Conservation (phyloP, 2,888 invertebrate species). For the Prostheceraeus crozeri region DNA sequence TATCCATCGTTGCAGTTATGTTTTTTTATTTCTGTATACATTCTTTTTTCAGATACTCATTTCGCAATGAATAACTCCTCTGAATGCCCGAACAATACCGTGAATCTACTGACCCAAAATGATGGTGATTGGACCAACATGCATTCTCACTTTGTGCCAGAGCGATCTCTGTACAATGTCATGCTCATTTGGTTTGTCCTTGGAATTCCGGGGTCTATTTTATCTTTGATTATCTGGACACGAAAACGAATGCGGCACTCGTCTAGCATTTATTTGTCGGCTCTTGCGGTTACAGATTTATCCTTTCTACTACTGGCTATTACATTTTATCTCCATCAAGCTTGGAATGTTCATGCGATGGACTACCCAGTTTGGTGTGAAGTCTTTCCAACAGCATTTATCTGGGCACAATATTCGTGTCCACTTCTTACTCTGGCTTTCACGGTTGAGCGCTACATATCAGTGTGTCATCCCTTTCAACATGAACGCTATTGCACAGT, state of each 20-base stretch:
- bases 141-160: no score
- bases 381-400: constrained; percentile 48
- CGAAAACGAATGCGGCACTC: constrained; percentile 54
- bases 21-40: no score
- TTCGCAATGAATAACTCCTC: no score
- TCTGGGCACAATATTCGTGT: constrained; percentile 51
- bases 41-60: no score
- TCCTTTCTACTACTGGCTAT: constrained; percentile 50
- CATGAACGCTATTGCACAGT: constrained; percentile 51
- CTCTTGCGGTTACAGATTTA: constrained; percentile 52
- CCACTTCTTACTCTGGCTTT: constrained; percentile 54
- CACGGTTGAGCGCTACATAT: constrained; percentile 55
- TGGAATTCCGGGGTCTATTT: constrained; percentile 54
- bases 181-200: constrained; percentile 50
- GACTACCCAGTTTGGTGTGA: constrained; percentile 50
- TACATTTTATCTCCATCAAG: constrained; percentile 46
- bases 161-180: no score
- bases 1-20: no score
- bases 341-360: constrained; percentile 46
- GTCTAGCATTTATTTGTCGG: constrained; percentile 55
- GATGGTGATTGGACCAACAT: no score
- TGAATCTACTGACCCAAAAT: no score
- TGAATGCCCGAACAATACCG: no score
- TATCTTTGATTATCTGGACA: constrained; percentile 55
- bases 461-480: constrained; percentile 53